Conservation (phyloP, 2,113 vertebrate species). For the Artemisiospiza belli region DNA sequence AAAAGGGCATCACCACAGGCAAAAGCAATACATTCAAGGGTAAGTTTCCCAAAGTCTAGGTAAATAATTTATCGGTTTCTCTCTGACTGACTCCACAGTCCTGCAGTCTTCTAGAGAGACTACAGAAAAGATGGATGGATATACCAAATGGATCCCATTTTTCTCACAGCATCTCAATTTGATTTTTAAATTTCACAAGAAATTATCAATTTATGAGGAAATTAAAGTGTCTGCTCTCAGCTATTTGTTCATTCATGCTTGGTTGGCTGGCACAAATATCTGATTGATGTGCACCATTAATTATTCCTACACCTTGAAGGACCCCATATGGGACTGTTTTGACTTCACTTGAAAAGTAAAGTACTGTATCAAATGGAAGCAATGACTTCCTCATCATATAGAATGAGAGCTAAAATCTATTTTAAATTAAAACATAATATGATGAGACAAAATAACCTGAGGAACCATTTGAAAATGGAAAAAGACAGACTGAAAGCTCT, state of each 20-base stretch:
- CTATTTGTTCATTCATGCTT: fast-evolving
- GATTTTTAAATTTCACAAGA: not conserved
- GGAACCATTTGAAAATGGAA: not conserved
- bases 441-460: not conserved
- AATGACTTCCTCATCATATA: not conserved
- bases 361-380: not conserved
- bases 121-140: not conserved
- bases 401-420: not conserved
- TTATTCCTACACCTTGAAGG: not conserved
- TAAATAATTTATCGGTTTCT: not conserved
- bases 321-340: not conserved
- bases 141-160: not conserved
- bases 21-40: not conserved
- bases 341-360: not conserved
- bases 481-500: not conserved
- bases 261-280: not conserved
- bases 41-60: not conserved
- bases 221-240: not conserved
- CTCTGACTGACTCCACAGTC: not conserved
- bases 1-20: not conserved
- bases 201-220: not conserved
- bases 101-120: not conserved
- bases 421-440: not conserved
- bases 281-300: not conserved
- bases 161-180: not conserved